phyloP scores from a whole-genome alignment of 1,140 invertebrate genomes.

The Cotesia glomerata region DNA sequence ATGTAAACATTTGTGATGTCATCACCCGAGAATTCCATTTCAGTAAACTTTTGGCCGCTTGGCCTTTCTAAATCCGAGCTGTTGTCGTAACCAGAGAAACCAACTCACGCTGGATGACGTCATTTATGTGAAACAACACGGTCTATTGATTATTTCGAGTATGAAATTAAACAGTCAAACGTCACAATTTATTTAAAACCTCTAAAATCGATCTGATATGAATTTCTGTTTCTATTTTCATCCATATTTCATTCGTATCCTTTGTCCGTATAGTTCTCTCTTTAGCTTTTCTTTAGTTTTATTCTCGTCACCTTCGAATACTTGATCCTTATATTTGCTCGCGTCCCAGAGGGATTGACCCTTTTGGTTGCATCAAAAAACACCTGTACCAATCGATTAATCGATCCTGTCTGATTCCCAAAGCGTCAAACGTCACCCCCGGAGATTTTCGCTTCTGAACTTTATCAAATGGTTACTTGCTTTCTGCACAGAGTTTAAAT shows the following conservation, averaged over 20 bases:
- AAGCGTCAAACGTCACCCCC: constrained; percentile 1
- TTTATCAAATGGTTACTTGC: neutral
- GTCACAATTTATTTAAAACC: constrained; percentile 20
- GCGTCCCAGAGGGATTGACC: constrained; percentile 6
- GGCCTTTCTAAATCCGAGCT: neutral
- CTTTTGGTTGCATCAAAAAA: constrained; percentile 13
- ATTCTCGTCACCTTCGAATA: neutral
- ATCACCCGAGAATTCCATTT: neutral
- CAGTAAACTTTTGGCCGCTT: neutral
- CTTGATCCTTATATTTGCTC: neutral
- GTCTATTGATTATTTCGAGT: constrained; percentile 17
- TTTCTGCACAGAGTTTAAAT: too few relatives aligned
- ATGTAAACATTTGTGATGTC: too few relatives aligned
- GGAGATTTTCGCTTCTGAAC: constrained; percentile 3
- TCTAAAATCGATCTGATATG: neutral
- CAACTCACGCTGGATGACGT: constrained; percentile 3
- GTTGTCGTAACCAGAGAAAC: too few relatives aligned
- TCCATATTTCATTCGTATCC: neutral
- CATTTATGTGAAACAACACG: constrained; percentile 9
- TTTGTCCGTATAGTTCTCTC: neutral
- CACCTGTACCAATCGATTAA: constrained; percentile 24
- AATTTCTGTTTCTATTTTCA: neutral
- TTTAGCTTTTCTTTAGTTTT: neutral
- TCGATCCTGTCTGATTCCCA: neutral
- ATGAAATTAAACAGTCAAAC: neutral